Conservation (phyloP, 2,113 vertebrate genomes). For the Prinia subflava region DNA sequence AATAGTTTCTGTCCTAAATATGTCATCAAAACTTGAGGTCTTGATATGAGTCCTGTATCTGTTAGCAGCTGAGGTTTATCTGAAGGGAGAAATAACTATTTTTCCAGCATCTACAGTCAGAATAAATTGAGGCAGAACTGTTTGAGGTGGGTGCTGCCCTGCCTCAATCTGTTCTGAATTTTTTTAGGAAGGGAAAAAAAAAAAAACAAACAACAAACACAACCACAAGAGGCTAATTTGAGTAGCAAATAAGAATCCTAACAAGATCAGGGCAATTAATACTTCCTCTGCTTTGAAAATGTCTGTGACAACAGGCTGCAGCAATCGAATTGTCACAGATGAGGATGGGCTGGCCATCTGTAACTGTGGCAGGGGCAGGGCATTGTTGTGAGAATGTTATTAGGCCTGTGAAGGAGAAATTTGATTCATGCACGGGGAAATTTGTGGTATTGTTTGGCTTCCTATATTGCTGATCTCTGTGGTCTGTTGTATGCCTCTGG, state of each 20-base stretch:
- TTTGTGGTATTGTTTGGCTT: not conserved
- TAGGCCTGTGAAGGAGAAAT: not conserved
- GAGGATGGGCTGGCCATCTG: not conserved
- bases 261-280: constrained; percentile 14
- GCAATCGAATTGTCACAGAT: not conserved
- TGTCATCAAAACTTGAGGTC: not conserved
- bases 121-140: not conserved
- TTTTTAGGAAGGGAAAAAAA: not conserved
- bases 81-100: not conserved
- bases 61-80: not conserved
- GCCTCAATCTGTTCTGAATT: not conserved
- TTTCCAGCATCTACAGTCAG: not conserved
- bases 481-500: not conserved
- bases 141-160: not conserved
- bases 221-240: not conserved
- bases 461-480: not conserved
- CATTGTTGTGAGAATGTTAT: not conserved
- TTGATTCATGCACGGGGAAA: not conserved
- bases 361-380: not conserved
- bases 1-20: not conserved
- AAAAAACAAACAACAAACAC: no score
- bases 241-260: not conserved
- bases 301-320: not conserved
- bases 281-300: not conserved
- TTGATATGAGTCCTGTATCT: not conserved